Conservation (phyloP, 2,113 vertebrate species). For the Acanthisitta chloris region DNA sequence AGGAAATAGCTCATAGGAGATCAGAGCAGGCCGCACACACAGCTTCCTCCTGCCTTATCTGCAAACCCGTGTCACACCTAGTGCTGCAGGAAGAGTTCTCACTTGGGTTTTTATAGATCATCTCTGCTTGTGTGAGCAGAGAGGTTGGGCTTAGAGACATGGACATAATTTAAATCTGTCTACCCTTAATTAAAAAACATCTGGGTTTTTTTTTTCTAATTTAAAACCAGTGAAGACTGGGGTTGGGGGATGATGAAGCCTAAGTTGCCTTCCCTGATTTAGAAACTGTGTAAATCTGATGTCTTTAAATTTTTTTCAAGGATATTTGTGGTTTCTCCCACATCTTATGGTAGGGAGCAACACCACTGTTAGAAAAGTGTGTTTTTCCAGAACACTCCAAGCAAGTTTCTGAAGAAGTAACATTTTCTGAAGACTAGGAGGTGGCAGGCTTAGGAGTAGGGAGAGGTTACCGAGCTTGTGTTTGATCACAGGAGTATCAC, state of each 20-base stretch:
- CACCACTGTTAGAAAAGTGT: background rate
- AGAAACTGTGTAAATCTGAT: background rate
- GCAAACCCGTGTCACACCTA: background rate
- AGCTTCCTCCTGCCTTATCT: background rate
- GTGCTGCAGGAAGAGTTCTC: background rate
- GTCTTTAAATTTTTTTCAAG: background rate
- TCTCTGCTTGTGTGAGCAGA: background rate
- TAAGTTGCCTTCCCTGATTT: background rate
- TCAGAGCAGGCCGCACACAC: fast-evolving
- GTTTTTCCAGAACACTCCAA: background rate
- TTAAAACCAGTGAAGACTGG: background rate
- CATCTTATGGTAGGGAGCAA: background rate
- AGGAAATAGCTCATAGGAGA: background rate
- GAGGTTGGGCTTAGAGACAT: background rate
- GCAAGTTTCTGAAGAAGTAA: background rate
- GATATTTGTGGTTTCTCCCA: background rate
- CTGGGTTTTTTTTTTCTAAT: background rate
- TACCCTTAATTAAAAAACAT: background rate
- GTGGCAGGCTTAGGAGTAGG: background rate
- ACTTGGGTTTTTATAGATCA: background rate
- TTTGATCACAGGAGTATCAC: background rate
- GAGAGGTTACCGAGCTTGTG: background rate
- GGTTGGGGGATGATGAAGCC: background rate
- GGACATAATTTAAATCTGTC: background rate
- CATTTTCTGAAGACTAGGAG: background rate